A percentile compares a stretch with the other conserved stretches of the same genome.
phyloP scores from a whole-genome alignment of 2,797 vertebrate species.

The Acropternis orthonyx region DNA sequence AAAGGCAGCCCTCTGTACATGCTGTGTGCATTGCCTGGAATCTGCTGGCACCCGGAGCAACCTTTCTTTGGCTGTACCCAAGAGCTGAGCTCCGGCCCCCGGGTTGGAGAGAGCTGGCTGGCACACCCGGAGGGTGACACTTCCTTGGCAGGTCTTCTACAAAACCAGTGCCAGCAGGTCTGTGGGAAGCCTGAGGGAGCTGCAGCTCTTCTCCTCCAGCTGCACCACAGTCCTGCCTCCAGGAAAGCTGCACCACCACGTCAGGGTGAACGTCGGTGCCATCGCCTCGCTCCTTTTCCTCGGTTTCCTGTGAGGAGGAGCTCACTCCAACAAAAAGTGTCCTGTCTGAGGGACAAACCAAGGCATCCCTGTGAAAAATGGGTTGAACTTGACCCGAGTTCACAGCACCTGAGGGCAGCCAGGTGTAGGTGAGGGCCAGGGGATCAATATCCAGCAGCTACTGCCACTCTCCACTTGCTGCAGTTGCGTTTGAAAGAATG shows the following conservation, averaged over 20 bases:
- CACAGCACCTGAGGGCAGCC: not conserved
- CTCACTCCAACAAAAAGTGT: not conserved
- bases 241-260: not conserved
- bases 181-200: not conserved
- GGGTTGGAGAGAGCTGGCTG: not conserved
- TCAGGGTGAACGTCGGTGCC: not conserved
- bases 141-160: slow-evolving; percentile 12
- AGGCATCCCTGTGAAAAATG: not conserved
- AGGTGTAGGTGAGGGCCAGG: not conserved
- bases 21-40: not conserved
- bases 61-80: slow-evolving; percentile 8
- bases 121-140: not conserved
- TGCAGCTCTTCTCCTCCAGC: not conserved
- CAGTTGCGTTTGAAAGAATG: not conserved
- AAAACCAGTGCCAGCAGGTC: not conserved
- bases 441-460: accelerated
- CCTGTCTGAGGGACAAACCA: not conserved
- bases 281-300: not conserved
- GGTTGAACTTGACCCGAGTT: not conserved
- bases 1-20: slow-evolving; percentile 4
- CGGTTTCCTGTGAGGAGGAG: not conserved
- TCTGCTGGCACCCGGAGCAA: slow-evolving; percentile 4
- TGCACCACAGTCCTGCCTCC: not conserved
- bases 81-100: not conserved
- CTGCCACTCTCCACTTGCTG: not conserved